A percentile compares a stretch with the other conserved stretches of the same genome.
Conservation (phyloP, 37 sponge, comb jelly and placozoan genomes). For the Aphrocallistes beatrix region DNA sequence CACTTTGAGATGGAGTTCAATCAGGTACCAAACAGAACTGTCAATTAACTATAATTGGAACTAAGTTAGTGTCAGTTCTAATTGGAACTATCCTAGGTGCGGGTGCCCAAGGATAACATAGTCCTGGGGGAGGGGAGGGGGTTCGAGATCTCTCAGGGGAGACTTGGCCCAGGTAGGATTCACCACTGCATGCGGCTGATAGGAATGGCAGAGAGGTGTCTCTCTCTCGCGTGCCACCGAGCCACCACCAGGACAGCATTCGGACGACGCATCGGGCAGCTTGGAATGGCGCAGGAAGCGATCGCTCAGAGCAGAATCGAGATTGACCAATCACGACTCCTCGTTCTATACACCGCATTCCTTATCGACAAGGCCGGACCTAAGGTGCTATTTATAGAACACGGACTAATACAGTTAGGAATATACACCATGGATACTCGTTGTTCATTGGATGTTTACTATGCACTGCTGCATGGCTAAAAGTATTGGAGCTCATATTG, state of each 20-base stretch:
- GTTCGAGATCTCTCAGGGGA: slow-evolving; percentile 90
- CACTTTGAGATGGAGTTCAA: slow-evolving; percentile 67
- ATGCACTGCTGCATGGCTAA: no score
- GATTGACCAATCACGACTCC: slow-evolving; percentile 66
- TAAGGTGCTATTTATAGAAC: not conserved
- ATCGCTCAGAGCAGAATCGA: slow-evolving; percentile 73
- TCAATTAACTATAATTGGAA: not conserved
- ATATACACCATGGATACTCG: no score
- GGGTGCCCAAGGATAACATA: slow-evolving; percentile 51
- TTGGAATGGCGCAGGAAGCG: slow-evolving; percentile 48
- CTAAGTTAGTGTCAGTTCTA: not conserved
- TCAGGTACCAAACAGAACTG: slow-evolving; percentile 55
- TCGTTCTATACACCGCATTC: slow-evolving; percentile 66
- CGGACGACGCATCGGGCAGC: slow-evolving; percentile 40
- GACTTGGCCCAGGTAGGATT: slow-evolving; percentile 82
- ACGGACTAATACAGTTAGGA: not conserved
- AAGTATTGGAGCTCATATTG: no score
- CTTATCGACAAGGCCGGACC: slow-evolving; percentile 54
- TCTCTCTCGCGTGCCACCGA: slow-evolving; percentile 53
- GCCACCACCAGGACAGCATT: slow-evolving; percentile 47
- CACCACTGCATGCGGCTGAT: slow-evolving; percentile 89
- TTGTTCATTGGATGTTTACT: no score
- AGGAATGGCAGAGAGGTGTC: slow-evolving; percentile 68
- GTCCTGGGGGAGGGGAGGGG: slow-evolving; percentile 78
- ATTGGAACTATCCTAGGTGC: slow-evolving; percentile 29